Evolutionary conservation across 2,113 vertebrate species (phyloP).

Genomic region (Sisor rabdophorus): DNA sequence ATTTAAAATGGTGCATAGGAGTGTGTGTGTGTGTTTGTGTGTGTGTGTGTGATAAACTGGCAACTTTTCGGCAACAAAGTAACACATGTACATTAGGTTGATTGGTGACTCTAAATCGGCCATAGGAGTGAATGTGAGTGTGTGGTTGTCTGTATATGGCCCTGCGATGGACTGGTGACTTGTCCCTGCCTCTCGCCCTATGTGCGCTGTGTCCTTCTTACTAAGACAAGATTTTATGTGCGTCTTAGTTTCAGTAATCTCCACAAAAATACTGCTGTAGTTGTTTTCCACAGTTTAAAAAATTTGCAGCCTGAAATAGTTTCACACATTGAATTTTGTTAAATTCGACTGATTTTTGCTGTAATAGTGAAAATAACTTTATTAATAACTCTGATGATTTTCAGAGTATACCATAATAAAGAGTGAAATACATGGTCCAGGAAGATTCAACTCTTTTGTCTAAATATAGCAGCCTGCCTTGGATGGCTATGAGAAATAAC

Average conservation of each 20-base stretch:
- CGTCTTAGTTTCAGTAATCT: constrained; percentile 1
- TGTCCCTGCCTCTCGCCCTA: not conserved
- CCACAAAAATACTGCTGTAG: not conserved
- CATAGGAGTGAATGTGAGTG: too few relatives aligned
- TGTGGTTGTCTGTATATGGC: too few relatives aligned
- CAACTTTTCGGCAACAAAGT: too few relatives aligned
- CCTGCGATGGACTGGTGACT: too few relatives aligned
- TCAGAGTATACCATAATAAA: not conserved
- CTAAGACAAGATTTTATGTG: not conserved
- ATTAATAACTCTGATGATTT: not conserved
- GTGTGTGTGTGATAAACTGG: too few relatives aligned
- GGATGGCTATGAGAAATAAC: not conserved
- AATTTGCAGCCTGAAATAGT: not conserved
- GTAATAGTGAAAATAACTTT: not conserved
- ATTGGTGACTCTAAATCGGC: too few relatives aligned
- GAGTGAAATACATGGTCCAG: not conserved
- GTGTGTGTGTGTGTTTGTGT: too few relatives aligned
- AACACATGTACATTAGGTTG: too few relatives aligned
- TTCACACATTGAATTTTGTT: not conserved
- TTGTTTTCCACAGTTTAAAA: not conserved
- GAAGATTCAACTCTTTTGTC: not conserved
- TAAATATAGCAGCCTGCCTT: not conserved
- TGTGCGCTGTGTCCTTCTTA: too few relatives aligned
- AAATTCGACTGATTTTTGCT: not conserved
- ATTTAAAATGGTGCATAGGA: too few relatives aligned